Evolutionary conservation across 1,140 invertebrate genomes (phyloP), one percentile per base, ranked within the genome.

Genomic region (Microplitis demolitor): DNA sequence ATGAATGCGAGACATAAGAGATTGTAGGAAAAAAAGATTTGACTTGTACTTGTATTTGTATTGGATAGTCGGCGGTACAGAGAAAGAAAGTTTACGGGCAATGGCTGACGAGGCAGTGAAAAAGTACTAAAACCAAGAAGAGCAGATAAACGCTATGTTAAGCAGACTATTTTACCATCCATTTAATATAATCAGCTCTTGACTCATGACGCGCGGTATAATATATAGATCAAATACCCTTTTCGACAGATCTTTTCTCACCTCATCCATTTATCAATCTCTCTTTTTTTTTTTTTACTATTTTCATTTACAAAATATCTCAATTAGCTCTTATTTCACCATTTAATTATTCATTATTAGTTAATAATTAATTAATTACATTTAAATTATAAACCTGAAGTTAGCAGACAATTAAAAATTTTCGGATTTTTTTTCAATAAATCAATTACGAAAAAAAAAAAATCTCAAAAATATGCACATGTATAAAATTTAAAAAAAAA

Each of bases 121-220:
- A 87, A 87, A 87, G 85, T 85, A 87, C 77, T 87, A 87, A 85
- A 87, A 86, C 82, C 80, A 79, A 85, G 84, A 86, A 81, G 82
- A 87, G 83, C 83, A 83, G 84, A 86, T 85, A 86, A 86, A 85
- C 84, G 84, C 80, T 85, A 87, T 86, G 85, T 86, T 86, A 85
- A 87, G 84, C 83, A 84, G 84, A 85, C 83, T 83, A 81, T 87
- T 86, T 87, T 85, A 85, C 83, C 84, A 84, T 80, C 78, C 83
- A 83, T 85, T 87, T 87, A 85, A 86, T 87, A 87, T 87, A 87
- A 87, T 87, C 84, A 84, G 84, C 80, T 78, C 78, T 34, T 33
- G 24, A 78, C 79, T 81, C 74, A 70, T 64, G 56, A 35, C 61
- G n/a, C 33, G 60, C 61, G 37, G 35, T 39, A 11, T 16, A 24